Percentiles rank a stretch among this genome's conserved stretches.
Conservation (phyloP, 2,113 vertebrate species). For the Hiodon alosoides region DNA sequence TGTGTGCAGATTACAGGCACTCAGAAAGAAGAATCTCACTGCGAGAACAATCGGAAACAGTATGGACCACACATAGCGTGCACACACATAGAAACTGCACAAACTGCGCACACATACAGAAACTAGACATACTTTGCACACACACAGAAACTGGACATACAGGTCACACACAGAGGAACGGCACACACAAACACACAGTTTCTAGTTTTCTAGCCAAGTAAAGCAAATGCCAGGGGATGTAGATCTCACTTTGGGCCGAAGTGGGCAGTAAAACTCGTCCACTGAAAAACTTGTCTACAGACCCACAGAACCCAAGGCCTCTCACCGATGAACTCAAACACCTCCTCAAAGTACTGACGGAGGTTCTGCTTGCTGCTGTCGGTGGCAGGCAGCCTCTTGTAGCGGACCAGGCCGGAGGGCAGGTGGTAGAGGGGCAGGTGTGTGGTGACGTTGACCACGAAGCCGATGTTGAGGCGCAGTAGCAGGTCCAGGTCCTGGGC, state of each 20-base stretch:
- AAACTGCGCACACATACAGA: no score
- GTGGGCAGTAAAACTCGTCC: neutral
- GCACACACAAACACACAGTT: neutral
- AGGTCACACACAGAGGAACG: neutral
- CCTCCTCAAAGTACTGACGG: conserved; percentile 80
- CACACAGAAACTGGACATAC: no score
- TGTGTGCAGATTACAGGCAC: no score
- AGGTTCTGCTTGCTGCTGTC: conserved; percentile 82
- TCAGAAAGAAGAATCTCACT: no score
- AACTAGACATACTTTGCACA: no score
- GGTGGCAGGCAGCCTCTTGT: conserved; percentile 74
- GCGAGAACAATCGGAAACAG: no score
- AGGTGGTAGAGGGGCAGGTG: conserved; percentile 77
- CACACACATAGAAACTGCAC: no score
- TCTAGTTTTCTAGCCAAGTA: no score
- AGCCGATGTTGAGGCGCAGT: conserved; percentile 68
- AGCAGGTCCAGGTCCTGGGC: conserved; percentile 72
- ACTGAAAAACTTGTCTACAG: neutral
- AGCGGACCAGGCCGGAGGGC: conserved; percentile 62
- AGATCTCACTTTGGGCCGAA: neutral
- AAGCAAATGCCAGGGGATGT: no score
- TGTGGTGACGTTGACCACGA: conserved; percentile 75
- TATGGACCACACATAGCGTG: no score
- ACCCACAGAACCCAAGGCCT: neutral
- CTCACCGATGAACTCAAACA: conserved; percentile 80